Evolutionary conservation across 2,797 vertebrate species (phyloP).

Genomic region (Enteromius argenteus): DNA sequence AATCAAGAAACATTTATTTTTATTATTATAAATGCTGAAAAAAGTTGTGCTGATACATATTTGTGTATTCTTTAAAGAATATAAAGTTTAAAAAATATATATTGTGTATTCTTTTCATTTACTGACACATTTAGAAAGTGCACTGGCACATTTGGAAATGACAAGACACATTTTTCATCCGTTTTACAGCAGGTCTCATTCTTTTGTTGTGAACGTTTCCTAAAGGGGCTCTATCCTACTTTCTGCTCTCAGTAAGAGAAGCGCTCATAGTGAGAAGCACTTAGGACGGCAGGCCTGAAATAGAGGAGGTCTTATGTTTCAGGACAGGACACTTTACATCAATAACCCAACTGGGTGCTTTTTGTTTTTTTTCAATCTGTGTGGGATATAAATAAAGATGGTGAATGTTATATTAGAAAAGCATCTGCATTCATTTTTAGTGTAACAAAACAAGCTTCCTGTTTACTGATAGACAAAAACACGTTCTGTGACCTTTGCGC

Average conservation of each 20-base stretch:
- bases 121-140: neutral
- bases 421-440: slow-evolving; percentile 5
- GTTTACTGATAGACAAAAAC: slow-evolving; percentile 30
- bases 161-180: neutral
- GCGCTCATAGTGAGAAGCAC: neutral
- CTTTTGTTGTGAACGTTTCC: neutral
- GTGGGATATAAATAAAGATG: slow-evolving; percentile 35
- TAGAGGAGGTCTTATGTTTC: slow-evolving; percentile 45
- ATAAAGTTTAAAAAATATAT: neutral
- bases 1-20: too few relatives aligned
- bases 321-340: slow-evolving; percentile 48
- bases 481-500: neutral
- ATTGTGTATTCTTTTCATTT: neutral
- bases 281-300: slow-evolving; percentile 32
- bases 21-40: neutral
- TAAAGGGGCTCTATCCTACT: neutral
- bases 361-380: neutral
- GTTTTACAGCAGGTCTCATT: neutral
- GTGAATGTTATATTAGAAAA: slow-evolving; percentile 20
- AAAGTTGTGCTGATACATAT: neutral
- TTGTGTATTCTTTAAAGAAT: neutral
- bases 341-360: slow-evolving; percentile 34
- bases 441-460: slow-evolving; percentile 19
- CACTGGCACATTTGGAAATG: neutral
- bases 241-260: slow-evolving; percentile 22